These are phyloP conservation scores for Amphiprion percula DNA, from an alignment of 2,113 vertebrate species.

Conservation along the genomic window DNA sequence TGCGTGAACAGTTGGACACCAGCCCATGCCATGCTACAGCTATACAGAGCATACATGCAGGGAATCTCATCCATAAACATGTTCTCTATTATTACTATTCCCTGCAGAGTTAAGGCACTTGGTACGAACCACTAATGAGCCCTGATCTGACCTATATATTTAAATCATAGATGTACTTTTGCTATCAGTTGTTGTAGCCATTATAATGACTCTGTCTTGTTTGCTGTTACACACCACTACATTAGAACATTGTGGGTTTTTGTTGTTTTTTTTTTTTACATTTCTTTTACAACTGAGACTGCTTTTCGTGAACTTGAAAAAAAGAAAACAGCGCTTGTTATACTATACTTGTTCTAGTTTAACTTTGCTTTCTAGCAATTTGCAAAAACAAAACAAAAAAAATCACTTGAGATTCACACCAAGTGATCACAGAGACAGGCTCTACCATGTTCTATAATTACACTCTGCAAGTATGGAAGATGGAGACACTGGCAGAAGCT, in stretches of 20 bases:
- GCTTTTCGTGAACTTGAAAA: conserved; percentile 30
- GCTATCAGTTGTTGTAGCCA: conserved; percentile 43
- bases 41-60: conserved; percentile 30
- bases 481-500: background rate
- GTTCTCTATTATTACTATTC: conserved; percentile 58
- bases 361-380: conserved; percentile 19
- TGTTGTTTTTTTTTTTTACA: background rate
- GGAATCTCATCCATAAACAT: conserved; percentile 73
- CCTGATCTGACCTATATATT: conserved; percentile 72
- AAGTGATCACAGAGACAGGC: conserved; percentile 21
- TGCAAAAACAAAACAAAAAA: background rate
- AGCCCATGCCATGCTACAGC: conserved; percentile 27
- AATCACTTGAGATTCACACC: background rate
- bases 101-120: conserved; percentile 60
- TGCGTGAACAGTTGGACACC: conserved; percentile 61
- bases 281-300: conserved; percentile 44
- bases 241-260: background rate
- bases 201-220: conserved; percentile 57
- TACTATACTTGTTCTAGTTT: background rate
- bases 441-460: conserved; percentile 11
- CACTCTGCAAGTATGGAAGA: conserved; percentile 11
- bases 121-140: conserved; percentile 74
- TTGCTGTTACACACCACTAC: conserved; percentile 31
- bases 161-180: conserved; percentile 58
- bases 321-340: background rate